Conservation (phyloP, 2,797 vertebrate genomes). For the Cygnus olor region DNA sequence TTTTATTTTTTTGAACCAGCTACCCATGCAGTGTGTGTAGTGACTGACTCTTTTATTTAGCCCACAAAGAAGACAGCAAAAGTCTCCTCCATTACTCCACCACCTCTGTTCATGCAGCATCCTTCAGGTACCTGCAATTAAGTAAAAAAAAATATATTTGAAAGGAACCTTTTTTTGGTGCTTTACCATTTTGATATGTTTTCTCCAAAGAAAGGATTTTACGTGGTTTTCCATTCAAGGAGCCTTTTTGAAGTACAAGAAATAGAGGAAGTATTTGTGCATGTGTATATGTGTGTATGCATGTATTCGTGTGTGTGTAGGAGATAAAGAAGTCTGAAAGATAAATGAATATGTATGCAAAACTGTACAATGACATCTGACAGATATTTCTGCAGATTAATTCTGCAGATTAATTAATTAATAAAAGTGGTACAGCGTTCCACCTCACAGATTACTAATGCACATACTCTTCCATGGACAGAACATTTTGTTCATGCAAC, state of each 20-base stretch:
- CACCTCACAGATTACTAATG: not conserved
- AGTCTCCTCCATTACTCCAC: not conserved
- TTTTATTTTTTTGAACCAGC: not conserved
- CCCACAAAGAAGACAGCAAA: not conserved
- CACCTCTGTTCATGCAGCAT: not conserved
- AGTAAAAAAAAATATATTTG: not conserved
- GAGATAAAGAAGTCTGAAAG: not conserved
- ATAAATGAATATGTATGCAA: not conserved
- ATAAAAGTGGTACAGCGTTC: not conserved
- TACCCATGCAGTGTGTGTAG: not conserved
- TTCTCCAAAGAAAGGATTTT: not conserved
- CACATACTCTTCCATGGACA: rapidly evolving
- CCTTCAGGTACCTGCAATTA: not conserved
- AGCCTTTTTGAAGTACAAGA: not conserved
- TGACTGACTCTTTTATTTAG: not conserved
- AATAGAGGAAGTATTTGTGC: not conserved
- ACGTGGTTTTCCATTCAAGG: not conserved
- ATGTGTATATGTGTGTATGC: not conserved
- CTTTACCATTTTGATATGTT: not conserved
- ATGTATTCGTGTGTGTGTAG: not conserved
- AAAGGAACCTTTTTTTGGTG: not conserved
- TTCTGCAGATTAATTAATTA: not conserved
- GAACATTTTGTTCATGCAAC: not conserved
- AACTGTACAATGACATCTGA: not conserved
- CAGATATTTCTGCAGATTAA: not conserved